phyloP scores from a whole-genome alignment of 2,113 vertebrate genomes.

The Tachysurus fulvidraco region DNA sequence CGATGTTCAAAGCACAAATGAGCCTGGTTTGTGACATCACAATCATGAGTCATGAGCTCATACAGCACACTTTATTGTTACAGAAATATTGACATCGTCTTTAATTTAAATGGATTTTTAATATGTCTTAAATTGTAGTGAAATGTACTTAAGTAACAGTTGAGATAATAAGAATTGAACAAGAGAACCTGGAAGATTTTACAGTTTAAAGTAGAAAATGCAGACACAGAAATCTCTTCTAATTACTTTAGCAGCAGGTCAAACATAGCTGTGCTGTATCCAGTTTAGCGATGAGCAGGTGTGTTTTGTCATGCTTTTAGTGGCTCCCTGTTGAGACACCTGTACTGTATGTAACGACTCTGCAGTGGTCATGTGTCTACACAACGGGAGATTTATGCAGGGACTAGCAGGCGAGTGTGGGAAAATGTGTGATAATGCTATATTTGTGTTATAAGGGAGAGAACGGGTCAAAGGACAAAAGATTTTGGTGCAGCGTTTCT shows the following conservation, averaged over 20 bases:
- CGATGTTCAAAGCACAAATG: not conserved
- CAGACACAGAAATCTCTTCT: not conserved
- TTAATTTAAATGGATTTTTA: not conserved
- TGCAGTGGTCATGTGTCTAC: constrained; percentile 55
- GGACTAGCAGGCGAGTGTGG: not conserved
- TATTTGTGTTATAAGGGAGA: constrained; percentile 3
- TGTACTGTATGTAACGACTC: constrained; percentile 69
- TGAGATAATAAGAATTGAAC: not conserved
- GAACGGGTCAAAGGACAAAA: constrained; percentile 3
- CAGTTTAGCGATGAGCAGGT: constrained; percentile 25
- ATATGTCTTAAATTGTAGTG: not conserved
- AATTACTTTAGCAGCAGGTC: constrained; percentile 18
- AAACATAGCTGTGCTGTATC: not conserved
- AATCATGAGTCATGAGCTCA: not conserved
- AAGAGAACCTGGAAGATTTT: not conserved
- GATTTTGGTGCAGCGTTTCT: not conserved
- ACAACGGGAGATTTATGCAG: constrained; percentile 4
- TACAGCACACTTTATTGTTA: not conserved
- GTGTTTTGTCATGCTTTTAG: constrained; percentile 47
- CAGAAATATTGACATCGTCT: not conserved
- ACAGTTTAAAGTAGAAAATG: not conserved
- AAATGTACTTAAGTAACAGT: not conserved
- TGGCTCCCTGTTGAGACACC: constrained; percentile 68
- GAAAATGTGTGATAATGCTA: constrained; percentile 46
- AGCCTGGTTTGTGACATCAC: not conserved